Conservation (phyloP, 2,797 vertebrate species). For the Rousettus madagascariensis region DNA sequence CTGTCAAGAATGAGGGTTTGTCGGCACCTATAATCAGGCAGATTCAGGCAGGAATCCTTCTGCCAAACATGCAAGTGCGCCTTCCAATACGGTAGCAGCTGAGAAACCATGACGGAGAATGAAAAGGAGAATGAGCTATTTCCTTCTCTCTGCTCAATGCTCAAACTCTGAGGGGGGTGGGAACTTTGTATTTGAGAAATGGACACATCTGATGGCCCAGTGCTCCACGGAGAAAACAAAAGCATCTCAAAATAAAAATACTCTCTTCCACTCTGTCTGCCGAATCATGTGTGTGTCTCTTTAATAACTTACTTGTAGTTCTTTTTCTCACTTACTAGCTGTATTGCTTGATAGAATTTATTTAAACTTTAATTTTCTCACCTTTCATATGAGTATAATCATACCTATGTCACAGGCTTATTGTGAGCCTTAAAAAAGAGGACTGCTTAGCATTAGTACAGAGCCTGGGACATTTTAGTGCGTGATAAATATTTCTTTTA, state of each 20-base stretch:
- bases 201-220: not conserved
- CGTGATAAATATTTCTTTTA: conserved; percentile 1
- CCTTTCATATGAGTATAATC: not conserved
- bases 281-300: not conserved
- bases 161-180: not conserved
- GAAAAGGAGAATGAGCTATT: not conserved
- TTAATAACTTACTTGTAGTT: not conserved
- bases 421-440: not conserved
- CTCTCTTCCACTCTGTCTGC: not conserved
- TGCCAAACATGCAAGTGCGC: not conserved
- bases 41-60: not conserved
- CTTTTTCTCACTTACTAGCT: conserved; percentile 5
- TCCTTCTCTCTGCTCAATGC: not conserved
- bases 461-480: not conserved
- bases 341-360: not conserved
- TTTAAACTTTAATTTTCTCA: conserved; percentile 15
- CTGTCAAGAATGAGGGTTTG: not conserved
- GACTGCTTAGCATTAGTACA: not conserved
- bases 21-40: not conserved
- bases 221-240: not conserved
- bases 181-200: not conserved
- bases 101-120: not conserved
- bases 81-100: not conserved
- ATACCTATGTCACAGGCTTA: not conserved
- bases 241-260: conserved; percentile 4